Conservation (phyloP, 1,140 invertebrate genomes). For the Gonioctena quinquepunctata region DNA sequence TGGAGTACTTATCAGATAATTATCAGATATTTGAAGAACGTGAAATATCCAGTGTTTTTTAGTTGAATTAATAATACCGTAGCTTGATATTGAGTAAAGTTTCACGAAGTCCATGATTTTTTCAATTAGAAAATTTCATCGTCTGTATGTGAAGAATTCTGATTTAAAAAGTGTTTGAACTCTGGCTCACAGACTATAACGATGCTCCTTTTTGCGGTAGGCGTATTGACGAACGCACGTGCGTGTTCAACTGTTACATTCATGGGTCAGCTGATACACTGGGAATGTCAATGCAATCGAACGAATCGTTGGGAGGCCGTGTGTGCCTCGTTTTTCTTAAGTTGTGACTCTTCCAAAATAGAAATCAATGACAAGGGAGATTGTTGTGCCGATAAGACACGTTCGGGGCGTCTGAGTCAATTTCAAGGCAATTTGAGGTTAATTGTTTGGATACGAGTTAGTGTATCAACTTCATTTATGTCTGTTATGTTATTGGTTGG, state of each 20-base stretch:
- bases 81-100: no score
- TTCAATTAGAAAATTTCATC: no score
- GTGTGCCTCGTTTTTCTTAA: neutral
- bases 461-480: neutral
- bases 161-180: no score
- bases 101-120: no score
- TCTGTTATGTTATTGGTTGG: neutral
- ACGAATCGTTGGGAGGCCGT: neutral
- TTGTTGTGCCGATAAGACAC: neutral
- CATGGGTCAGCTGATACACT: neutral
- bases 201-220: neutral
- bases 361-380: neutral
- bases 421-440: slow-evolving; percentile 15
- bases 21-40: no score
- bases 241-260: neutral
- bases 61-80: no score
- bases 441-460: neutral
- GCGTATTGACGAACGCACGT: neutral
- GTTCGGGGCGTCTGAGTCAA: neutral
- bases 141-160: no score
- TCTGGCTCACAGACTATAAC: neutral
- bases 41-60: no score
- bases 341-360: neutral
- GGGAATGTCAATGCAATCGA: neutral
- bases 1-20: no score